Evolutionary conservation across 2,888 invertebrate genomes (phyloP), one percentile per base, ranked within the genome.

Genomic region (Vanessa cardui): DNA sequence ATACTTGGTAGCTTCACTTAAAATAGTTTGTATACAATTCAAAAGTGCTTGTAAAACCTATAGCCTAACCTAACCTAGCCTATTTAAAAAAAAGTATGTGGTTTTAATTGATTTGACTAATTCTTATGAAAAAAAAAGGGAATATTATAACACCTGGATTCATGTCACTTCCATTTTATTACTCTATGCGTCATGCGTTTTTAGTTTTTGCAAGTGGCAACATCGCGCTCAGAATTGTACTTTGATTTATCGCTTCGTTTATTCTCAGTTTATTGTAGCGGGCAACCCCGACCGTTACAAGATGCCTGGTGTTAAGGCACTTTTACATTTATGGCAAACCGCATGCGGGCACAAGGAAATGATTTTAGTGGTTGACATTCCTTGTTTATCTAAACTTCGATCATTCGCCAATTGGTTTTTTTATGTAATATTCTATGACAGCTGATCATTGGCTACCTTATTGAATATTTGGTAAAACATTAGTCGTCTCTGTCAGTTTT

Each of bases 171-270:
- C 50, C 21, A 50, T 18, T 21, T 21, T 50, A 50, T 21, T 21
- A 12, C 26, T 50, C 26, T 50, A 21, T 9, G n/a, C n/a, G 50
- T 50, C 2, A 12, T 50, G 50, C 21, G 15, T 50, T 50, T 50
- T 50, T 50, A 47, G 61, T 33, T 39, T n/a, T 61, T 33, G 50
- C 15, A 50, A 61, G 49, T 83, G 85, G 85, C 82, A 85, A 83
- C 83, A 85, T 80, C 70, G 80, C 78, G 80, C 77, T 80, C 76
- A 74, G 81, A 82, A 85, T 83, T 84, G 84, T 80, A 69, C 73
- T 78, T 82, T 86, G 89, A 89, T 90, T 89, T 89, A 90, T 88
- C 77, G 82, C 80, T 82, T 76, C 78, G 82, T 80, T 86, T 85
- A 85, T 85, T 83, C 79, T 77, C 71, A 75, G 78, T 84, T 86